Evolutionary conservation across 2,888 invertebrate genomes (phyloP), one percentile per base, ranked within the genome.

Genomic region (Drosophila histrio): DNA sequence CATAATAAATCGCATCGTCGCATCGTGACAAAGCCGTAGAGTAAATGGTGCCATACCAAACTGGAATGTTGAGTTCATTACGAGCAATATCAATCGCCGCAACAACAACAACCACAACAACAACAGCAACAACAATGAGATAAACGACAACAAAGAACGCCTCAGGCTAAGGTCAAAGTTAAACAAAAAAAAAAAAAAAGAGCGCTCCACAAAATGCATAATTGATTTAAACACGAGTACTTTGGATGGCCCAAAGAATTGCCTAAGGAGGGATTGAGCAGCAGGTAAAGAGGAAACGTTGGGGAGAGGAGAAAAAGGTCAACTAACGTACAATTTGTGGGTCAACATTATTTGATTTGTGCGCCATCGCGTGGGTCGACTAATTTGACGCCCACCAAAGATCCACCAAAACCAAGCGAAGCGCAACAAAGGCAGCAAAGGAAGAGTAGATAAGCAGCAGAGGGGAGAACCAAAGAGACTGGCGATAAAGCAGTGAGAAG

Each of bases 191-290:
- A 28, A 15, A 8, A 15, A 46, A 50, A 50, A 60, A 66, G 72
- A 71, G 77, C 77, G 85, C 76, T 84, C 85, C 70, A 82, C 77
- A 84, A 87, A 87, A 73, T 76, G 73, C 73, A 73, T 86, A 88
- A 89, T 89, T 88, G 89, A 84, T 89, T 87, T 89, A 89, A 88
- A 89, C 84, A 77, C 77, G 73, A 84, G 68, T 61, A 77, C 52
- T 59, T 70, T 36, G 34, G 54, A 50, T 50, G 66, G 49, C 59
- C 65, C 41, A 30, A 43, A 57, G 71, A 71, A 17, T 44, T 47
- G 34, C 22, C 49, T 4, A 15, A 46, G 39, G 22, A 13, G n/a
- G 13, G 39, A 17, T 13, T 8, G 34, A 47, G 53, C 30, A 21
- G 1, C 11, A 13, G 8, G 3, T n/a, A n/a, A n/a, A n/a, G n/a